Conservation (phyloP, 2,113 vertebrate genomes). For the Solenodon paradoxus region DNA sequence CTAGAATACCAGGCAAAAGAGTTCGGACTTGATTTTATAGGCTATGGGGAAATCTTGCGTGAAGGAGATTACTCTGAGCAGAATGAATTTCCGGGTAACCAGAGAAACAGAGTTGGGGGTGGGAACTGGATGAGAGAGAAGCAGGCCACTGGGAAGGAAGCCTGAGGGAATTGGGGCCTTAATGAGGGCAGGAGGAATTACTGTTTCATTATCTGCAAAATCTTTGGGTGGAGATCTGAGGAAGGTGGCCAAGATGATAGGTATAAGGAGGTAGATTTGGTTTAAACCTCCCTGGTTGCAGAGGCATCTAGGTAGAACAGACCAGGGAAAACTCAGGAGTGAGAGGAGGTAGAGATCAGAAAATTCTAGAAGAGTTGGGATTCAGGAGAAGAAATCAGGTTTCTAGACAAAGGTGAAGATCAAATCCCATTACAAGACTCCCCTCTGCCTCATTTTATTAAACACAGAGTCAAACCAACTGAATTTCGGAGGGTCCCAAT, state of each 20-base stretch:
- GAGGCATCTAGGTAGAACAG: neutral
- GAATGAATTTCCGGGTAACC: neutral
- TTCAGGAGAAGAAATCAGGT: neutral
- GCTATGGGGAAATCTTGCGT: neutral
- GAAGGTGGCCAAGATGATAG: neutral
- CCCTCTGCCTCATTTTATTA: constrained; percentile 35
- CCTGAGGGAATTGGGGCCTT: neutral
- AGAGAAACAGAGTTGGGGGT: neutral
- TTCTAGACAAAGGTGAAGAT: neutral
- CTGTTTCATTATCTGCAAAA: neutral
- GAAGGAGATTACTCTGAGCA: neutral
- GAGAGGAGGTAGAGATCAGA: neutral
- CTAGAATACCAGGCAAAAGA: neutral
- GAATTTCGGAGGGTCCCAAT: constrained; percentile 19
- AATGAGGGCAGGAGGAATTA: neutral
- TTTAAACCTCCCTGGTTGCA: neutral
- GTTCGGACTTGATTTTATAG: neutral
- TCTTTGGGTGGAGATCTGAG: neutral
- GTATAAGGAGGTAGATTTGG: neutral
- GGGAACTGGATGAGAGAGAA: neutral
- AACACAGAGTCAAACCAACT: constrained; percentile 18
- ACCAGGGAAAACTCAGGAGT: neutral
- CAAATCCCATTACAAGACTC: neutral
- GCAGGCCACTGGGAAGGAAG: neutral
- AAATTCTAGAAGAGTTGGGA: neutral